Evolutionary conservation across 1,140 invertebrate genomes (phyloP).

Genomic region (Brachionus manjavacas): DNA sequence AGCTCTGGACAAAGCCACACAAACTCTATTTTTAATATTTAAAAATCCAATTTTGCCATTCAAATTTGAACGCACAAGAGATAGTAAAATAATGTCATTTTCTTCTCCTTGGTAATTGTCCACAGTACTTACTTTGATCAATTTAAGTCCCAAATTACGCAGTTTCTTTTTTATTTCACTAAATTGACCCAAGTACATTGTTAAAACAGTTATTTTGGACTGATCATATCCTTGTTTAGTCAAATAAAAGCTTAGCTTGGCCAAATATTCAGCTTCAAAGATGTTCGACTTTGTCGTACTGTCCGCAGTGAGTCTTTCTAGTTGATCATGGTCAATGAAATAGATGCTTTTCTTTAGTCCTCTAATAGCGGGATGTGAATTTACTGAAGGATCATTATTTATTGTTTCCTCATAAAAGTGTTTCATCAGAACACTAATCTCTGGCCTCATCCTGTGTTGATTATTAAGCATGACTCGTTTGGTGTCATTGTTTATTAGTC

Average conservation of each 20-base stretch:
- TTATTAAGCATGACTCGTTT: constrained; percentile 51
- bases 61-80: constrained; percentile 71
- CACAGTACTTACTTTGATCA: constrained; percentile 37
- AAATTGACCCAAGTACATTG: constrained; percentile 56
- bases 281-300: constrained; percentile 51
- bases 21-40: constrained; percentile 69
- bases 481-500: constrained; percentile 64
- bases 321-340: constrained; percentile 53
- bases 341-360: constrained; percentile 53
- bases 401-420: constrained; percentile 45
- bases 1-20: constrained; percentile 76
- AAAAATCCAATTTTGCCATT: constrained; percentile 70
- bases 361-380: constrained; percentile 47
- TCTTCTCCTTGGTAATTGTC: constrained; percentile 73
- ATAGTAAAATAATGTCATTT: constrained; percentile 74
- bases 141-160: background rate
- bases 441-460: constrained; percentile 54
- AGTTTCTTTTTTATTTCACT: constrained; percentile 9
- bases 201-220: constrained; percentile 54
- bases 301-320: constrained; percentile 49
- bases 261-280: constrained; percentile 52
- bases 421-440: constrained; percentile 48
- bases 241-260: constrained; percentile 51
- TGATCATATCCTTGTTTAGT: constrained; percentile 53
- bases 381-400: constrained; percentile 49